These are phyloP conservation scores for Phaethon lepturus DNA, from an alignment of 2,113 vertebrate species.

Conservation along the genomic window DNA sequence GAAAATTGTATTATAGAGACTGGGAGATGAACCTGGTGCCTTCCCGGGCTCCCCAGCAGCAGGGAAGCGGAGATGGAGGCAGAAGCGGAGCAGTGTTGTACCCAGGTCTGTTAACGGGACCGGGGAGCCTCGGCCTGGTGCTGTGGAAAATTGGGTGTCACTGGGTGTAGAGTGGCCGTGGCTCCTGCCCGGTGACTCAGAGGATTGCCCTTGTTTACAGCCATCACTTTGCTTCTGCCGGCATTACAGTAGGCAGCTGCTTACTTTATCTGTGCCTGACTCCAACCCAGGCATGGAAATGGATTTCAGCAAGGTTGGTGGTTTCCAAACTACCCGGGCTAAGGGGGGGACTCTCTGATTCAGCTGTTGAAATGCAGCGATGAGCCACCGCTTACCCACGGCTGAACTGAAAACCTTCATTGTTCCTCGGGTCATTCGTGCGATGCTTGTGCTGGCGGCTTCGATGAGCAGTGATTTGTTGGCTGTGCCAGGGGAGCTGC, in stretches of 20 bases:
- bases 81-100: rapidly evolving
- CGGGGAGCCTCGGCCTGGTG: neutral
- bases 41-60: neutral
- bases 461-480: neutral
- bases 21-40: neutral
- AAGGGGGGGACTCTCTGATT: too few relatives aligned
- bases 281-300: neutral
- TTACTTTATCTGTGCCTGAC: rapidly evolving
- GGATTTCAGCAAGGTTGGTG: neutral
- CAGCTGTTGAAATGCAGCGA: rapidly evolving
- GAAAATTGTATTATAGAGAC: rapidly evolving
- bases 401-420: neutral
- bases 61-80: rapidly evolving
- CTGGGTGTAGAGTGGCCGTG: neutral
- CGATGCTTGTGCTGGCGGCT: rapidly evolving
- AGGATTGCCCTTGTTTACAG: neutral
- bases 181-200: neutral
- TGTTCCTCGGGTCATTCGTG: rapidly evolving
- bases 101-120: neutral
- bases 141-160: rapidly evolving
- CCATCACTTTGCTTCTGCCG: neutral
- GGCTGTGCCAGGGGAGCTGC: neutral
- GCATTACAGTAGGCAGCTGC: rapidly evolving
- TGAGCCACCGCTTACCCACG: neutral
- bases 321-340: rapidly evolving